These are phyloP conservation scores for Lagria hirta DNA, from an alignment of 2,888 invertebrate genomes.

Conservation along the genomic window DNA sequence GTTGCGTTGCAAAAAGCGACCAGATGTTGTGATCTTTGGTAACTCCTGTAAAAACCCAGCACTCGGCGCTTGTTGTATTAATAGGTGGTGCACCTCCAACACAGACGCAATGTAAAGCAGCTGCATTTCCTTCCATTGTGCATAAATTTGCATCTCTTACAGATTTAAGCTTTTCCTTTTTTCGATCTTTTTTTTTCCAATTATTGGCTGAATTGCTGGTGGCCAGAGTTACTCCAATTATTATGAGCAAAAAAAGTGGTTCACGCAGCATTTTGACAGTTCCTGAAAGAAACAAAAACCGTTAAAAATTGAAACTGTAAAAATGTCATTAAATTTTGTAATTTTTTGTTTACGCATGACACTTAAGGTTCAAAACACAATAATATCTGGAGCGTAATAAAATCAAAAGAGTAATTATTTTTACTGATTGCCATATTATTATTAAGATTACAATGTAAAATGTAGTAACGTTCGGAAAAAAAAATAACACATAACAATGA, in stretches of 20 bases:
- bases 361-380: no score
- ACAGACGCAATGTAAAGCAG: constrained; percentile 63
- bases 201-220: constrained; percentile 5
- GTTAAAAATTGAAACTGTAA: neutral
- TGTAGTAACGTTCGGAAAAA: no score
- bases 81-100: constrained; percentile 57
- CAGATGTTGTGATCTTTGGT: constrained; percentile 70
- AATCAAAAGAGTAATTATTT: no score
- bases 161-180: constrained; percentile 33
- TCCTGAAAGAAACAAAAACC: constrained; percentile 17
- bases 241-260: constrained; percentile 10
- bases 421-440: no score
- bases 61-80: constrained; percentile 72
- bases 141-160: constrained; percentile 35
- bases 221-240: constrained; percentile 13
- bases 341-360: no score
- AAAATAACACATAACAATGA: no score
- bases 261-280: constrained; percentile 14
- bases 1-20: constrained; percentile 74
- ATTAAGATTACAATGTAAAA: no score
- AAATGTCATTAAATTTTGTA: no score
- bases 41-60: constrained; percentile 72
- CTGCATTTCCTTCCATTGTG: constrained; percentile 30
- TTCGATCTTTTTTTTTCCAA: constrained; percentile 31
- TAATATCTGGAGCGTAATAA: no score